Evolutionary conservation across 2,113 vertebrate genomes (phyloP).

Genomic region (Arothron firmamentum): DNA sequence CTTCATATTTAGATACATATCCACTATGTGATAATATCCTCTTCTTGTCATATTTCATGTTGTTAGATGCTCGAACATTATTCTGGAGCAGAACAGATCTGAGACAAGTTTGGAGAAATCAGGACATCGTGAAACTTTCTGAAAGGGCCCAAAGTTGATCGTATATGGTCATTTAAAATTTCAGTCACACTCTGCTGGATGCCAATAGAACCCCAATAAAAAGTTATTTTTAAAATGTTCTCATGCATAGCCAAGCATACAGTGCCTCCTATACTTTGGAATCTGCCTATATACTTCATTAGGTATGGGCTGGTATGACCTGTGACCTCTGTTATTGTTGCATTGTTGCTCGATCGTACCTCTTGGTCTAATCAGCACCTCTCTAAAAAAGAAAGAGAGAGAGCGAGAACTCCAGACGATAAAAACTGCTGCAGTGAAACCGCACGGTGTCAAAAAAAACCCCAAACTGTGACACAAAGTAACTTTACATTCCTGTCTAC

Average conservation of each 20-base stretch:
- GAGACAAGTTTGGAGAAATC: conserved; percentile 30
- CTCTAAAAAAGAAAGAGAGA: conserved; percentile 31
- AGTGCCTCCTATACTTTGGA: conserved; percentile 45
- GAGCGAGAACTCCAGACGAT: conserved; percentile 30
- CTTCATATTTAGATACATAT: conserved; percentile 65
- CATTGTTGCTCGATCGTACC: conserved; percentile 54
- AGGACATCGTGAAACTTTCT: conserved; percentile 31
- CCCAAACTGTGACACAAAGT: conserved; percentile 49
- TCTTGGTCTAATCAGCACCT: conserved; percentile 57
- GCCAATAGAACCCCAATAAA: conserved; percentile 43
- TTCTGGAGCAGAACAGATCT: conserved; percentile 22
- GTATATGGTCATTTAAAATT: conserved; percentile 60
- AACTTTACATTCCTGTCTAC: conserved; percentile 57
- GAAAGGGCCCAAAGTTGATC: conserved; percentile 48
- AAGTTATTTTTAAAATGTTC: conserved; percentile 56
- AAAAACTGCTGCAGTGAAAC: conserved; percentile 53
- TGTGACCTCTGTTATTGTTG: conserved; percentile 34
- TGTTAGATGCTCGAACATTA: conserved; percentile 35
- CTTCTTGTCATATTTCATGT: conserved; percentile 54
- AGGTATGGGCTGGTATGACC: conserved; percentile 42
- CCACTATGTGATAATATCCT: conserved; percentile 62
- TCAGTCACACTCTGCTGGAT: conserved; percentile 18
- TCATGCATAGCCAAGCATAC: conserved; percentile 75
- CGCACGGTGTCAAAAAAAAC: conserved; percentile 44
- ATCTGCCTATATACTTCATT: conserved; percentile 41